Evolutionary conservation across 2,888 invertebrate species (phyloP).

Genomic region (Glyphotaelius pellucidus): DNA sequence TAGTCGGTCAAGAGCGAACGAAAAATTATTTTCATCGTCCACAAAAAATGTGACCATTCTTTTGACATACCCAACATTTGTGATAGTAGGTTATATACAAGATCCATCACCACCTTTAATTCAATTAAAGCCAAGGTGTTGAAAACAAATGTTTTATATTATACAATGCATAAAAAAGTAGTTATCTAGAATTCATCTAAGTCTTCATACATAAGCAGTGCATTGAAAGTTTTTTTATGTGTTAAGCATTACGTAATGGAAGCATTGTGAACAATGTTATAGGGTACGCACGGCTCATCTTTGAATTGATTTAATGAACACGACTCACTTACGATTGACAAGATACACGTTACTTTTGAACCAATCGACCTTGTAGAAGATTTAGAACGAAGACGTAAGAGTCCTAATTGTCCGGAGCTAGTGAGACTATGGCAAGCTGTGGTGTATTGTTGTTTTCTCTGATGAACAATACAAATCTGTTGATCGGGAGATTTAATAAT

Average conservation of each 20-base stretch:
- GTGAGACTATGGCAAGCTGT: too few relatives aligned
- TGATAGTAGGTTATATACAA: too few relatives aligned
- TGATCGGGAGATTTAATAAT: too few relatives aligned
- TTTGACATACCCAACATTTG: neutral
- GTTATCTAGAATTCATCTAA: too few relatives aligned
- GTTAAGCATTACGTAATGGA: neutral
- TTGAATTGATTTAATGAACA: neutral
- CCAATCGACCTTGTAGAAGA: neutral
- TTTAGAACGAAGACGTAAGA: neutral
- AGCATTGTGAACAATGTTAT: neutral
- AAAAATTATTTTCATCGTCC: neutral
- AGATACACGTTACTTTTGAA: neutral
- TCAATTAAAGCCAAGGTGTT: neutral
- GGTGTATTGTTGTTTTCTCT: too few relatives aligned
- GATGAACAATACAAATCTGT: too few relatives aligned
- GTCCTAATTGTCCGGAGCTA: neutral
- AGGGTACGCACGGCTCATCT: too few relatives aligned
- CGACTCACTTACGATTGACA: neutral
- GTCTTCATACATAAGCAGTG: too few relatives aligned
- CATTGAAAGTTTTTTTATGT: too few relatives aligned
- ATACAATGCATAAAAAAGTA: too few relatives aligned
- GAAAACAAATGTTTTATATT: neutral
- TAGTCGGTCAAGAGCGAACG: neutral
- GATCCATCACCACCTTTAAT: neutral
- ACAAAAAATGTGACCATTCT: neutral